Conservation (phyloP, 2,113 vertebrate species). For the Numida meleagris region DNA sequence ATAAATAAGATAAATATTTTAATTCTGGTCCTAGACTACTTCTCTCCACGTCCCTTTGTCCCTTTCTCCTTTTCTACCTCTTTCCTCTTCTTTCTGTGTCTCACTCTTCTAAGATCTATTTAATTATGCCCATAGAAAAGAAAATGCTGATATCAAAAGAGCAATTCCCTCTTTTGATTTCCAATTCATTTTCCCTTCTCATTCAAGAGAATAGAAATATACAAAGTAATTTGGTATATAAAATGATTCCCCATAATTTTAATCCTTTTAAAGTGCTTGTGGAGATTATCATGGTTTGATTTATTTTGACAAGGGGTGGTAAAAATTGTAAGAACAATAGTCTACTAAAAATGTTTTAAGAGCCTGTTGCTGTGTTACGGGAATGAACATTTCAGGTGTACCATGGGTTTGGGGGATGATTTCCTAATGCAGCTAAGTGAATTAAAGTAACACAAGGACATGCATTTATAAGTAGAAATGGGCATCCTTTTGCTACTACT, state of each 20-base stretch:
- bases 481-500: slow-evolving; percentile 2
- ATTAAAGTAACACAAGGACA: slow-evolving; percentile 43
- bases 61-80: slow-evolving; percentile 42
- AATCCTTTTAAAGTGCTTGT: slow-evolving; percentile 68
- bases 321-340: slow-evolving; percentile 68
- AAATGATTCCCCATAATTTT: slow-evolving; percentile 70
- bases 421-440: slow-evolving; percentile 57
- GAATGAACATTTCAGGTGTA: slow-evolving; percentile 66
- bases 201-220: slow-evolving; percentile 72
- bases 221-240: slow-evolving; percentile 70
- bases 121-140: slow-evolving; percentile 68
- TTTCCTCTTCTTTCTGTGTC: slow-evolving; percentile 39
- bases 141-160: slow-evolving; percentile 73
- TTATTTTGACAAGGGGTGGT: slow-evolving; percentile 74
- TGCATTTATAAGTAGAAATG: not conserved
- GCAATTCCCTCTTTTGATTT: slow-evolving; percentile 69
- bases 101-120: slow-evolving; percentile 67
- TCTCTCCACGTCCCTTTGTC: not conserved
- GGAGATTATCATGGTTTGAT: slow-evolving; percentile 69
- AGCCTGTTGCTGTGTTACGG: slow-evolving; percentile 54
- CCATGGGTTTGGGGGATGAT: slow-evolving; percentile 37
- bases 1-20: slow-evolving; percentile 44
- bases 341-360: slow-evolving; percentile 72
- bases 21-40: slow-evolving; percentile 35
- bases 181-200: slow-evolving; percentile 69